These are phyloP conservation scores for Trissolcus japonicus DNA, from an alignment of 2,888 invertebrate species.

Conservation along the genomic window DNA sequence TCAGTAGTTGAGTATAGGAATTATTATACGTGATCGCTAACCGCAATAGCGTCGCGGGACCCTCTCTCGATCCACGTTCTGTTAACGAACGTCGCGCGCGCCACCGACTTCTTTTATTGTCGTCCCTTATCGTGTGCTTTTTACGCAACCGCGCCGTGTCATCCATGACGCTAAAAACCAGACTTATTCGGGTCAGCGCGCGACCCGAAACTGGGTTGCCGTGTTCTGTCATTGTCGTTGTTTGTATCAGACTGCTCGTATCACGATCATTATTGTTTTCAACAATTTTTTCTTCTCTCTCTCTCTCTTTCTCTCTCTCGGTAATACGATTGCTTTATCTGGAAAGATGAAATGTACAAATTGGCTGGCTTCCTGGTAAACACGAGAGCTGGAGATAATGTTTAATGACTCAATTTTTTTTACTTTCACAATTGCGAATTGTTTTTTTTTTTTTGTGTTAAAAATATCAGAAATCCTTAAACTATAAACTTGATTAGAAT, in stretches of 20 bases:
- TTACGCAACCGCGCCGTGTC: constrained; percentile 19
- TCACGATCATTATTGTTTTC: constrained; percentile 13
- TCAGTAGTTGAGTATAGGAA: constrained; percentile 59
- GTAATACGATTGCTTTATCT: constrained; percentile 34
- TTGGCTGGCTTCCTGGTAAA: constrained; percentile 35
- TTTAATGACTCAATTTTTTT: too few species aligned
- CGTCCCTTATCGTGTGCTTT: constrained; percentile 27
- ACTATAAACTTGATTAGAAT: too few species aligned
- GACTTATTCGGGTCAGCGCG: constrained; percentile 4
- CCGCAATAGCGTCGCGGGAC: constrained; percentile 67
- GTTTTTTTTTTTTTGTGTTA: too few species aligned
- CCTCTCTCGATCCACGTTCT: constrained; percentile 49
- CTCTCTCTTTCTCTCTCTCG: background rate
- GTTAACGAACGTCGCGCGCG: constrained; percentile 36
- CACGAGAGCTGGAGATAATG: constrained; percentile 11
- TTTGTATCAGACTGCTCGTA: background rate
- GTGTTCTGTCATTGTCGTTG: background rate
- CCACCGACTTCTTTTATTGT: constrained; percentile 21
- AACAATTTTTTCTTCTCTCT: constrained; percentile 1
- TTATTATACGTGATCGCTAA: constrained; percentile 71
- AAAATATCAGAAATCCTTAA: too few species aligned
- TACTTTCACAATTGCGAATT: too few species aligned
- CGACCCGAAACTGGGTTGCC: constrained; percentile 5
- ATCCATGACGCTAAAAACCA: constrained; percentile 5
- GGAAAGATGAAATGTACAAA: constrained; percentile 34